Evolutionary conservation across 2,797 vertebrate genomes (phyloP).

Genomic region (Etheostoma nigrum): DNA sequence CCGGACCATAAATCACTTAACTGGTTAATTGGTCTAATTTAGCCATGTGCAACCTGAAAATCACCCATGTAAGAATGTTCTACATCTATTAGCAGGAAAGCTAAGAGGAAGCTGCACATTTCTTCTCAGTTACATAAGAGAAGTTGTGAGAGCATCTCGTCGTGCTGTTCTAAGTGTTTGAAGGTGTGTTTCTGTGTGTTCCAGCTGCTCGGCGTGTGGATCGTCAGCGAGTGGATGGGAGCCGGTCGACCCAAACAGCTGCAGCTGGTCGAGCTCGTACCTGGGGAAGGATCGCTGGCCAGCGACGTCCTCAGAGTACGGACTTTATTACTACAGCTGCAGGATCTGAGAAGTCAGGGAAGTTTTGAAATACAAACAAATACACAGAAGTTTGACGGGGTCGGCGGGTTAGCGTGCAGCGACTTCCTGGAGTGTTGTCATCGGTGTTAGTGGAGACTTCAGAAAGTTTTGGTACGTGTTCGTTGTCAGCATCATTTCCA

Average conservation of each 20-base stretch:
- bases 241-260: slow-evolving; percentile 86
- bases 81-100: neutral
- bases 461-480: too few species aligned
- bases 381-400: neutral
- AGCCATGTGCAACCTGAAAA: neutral
- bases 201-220: slow-evolving; percentile 96
- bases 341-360: neutral
- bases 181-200: too few species aligned
- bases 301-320: slow-evolving; percentile 91
- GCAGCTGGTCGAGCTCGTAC: slow-evolving; percentile 95
- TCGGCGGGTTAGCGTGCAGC: too few species aligned
- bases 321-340: neutral
- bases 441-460: too few species aligned
- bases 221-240: slow-evolving; percentile 95
- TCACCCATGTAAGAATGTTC: neutral
- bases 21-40: neutral
- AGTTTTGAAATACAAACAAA: neutral
- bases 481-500: too few species aligned
- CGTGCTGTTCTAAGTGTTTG: too few species aligned
- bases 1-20: neutral
- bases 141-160: too few species aligned
- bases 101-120: too few species aligned
- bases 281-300: slow-evolving; percentile 91
- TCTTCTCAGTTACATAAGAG: too few species aligned
- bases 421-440: too few species aligned